Evolutionary conservation across 2,797 vertebrate genomes (phyloP), one percentile per base, ranked within the genome.

Genomic region (Propithecus deckenii): DNA sequence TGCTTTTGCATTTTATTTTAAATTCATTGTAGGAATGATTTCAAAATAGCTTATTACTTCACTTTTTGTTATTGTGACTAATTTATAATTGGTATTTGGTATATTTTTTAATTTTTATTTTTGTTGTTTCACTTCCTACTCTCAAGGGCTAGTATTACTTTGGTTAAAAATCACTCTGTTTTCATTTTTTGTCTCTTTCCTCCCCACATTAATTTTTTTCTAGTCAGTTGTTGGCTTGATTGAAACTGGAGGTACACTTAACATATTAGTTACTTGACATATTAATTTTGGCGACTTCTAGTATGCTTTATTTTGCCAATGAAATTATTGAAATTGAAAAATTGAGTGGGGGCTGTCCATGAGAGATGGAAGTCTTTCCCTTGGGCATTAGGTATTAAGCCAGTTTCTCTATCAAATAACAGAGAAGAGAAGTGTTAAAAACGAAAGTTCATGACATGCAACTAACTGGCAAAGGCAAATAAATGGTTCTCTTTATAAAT

Each of bases 221-320:
- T 97, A 74, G 43, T 80, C 71, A 43, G 11, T 74, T 76, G 1
- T 91, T 89, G 91, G 55, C 83, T 93, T 96, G 32, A 1, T 63
- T 86, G 94, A 89, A 97, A 96, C 32, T 87, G 61, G 41, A 95
- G 65, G 87, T 95, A 83, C 11, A 59, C 17, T 90, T 87, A 78
- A 88, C 75, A 88, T 88, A 89, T 84, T 93, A 83, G 76, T 90
- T 92, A 83, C 71, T 83, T 91, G 96, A 97, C 91, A 86, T 97
- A 96, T 17, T 98, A 90, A 97, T 93, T 97, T 98, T 98, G 98
- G 98, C 96, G 95, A 91, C 80, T 97, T 48, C 30, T 67, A 89
- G 72, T 97, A 96, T 97, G 97, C 67, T 88, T 96, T 97, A 92
- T 98, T 95, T 97, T 97, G 89, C 94, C 98, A 98, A 87, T 96